Percentiles rank a stretch among this genome's conserved stretches.
phyloP scores from a whole-genome alignment of 2,888 invertebrate genomes.

The Dilophus febrilis region DNA sequence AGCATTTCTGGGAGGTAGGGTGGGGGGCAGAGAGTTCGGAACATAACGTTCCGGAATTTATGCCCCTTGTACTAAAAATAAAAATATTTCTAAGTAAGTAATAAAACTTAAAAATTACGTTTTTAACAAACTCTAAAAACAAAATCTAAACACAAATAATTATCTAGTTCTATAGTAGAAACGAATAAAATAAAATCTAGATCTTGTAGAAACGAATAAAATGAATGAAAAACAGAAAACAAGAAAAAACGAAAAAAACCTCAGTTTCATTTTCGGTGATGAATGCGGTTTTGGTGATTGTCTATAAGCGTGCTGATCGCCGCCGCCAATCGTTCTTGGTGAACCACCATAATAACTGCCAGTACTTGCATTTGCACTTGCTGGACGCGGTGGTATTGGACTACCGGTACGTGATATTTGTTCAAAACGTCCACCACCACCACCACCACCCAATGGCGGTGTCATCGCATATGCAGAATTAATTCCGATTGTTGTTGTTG shows the following conservation, averaged over 20 bases:
- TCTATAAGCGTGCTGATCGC: constrained; percentile 24
- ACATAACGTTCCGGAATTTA: too few relatives aligned
- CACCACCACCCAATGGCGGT: constrained; percentile 47
- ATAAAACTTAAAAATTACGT: too few relatives aligned
- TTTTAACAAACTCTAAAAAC: too few relatives aligned
- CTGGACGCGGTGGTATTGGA: constrained; percentile 40
- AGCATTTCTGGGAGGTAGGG: too few relatives aligned
- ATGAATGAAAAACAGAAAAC: constrained; percentile 4
- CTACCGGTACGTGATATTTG: constrained; percentile 29
- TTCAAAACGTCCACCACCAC: constrained; percentile 39
- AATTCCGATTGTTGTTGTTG: constrained; percentile 29
- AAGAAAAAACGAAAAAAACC: constrained; percentile 33
- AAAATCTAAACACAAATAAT: too few relatives aligned
- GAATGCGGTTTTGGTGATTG: constrained; percentile 51
- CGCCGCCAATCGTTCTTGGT: constrained; percentile 35
- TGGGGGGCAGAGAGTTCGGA: too few relatives aligned
- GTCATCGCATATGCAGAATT: constrained; percentile 48
- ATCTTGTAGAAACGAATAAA: too few relatives aligned
- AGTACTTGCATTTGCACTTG: constrained; percentile 39
- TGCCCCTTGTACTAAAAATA: too few relatives aligned
- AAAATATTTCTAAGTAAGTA: too few relatives aligned
- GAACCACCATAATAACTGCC: constrained; percentile 40
- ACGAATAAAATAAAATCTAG: too few relatives aligned
- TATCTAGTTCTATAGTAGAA: too few relatives aligned
- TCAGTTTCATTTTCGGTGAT: constrained; percentile 84